Percentiles rank a stretch among this genome's conserved stretches.
Conservation (phyloP, 2,888 invertebrate genomes). For the Lobophora halterata region DNA sequence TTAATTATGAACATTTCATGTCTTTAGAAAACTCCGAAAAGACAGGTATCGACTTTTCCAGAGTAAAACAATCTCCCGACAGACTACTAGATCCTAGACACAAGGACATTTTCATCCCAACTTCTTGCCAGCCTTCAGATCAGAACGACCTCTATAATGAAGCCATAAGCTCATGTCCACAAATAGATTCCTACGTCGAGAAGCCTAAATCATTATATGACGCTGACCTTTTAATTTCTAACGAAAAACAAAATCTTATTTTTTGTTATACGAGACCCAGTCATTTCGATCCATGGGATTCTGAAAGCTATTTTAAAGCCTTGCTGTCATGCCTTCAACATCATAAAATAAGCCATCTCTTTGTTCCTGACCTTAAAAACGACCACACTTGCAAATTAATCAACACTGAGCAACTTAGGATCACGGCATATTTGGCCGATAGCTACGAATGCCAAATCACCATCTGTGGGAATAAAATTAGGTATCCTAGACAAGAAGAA, state of each 20-base stretch:
- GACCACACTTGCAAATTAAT: constrained; percentile 20
- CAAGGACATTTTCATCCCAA: constrained; percentile 36
- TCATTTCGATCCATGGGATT: constrained; percentile 34
- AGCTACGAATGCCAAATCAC: constrained; percentile 32
- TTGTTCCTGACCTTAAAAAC: constrained; percentile 35
- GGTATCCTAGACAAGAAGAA: constrained; percentile 29
- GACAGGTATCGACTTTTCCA: constrained; percentile 21
- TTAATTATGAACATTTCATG: constrained; percentile 37
- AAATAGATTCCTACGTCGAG: constrained; percentile 28
- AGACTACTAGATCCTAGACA: constrained; percentile 32
- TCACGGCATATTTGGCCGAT: constrained; percentile 37
- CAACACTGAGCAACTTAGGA: constrained; percentile 30
- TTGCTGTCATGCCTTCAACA: constrained; percentile 34
- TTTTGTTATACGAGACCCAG: constrained; percentile 30
- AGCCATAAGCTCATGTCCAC: constrained; percentile 32
- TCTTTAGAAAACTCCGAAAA: constrained; percentile 22
- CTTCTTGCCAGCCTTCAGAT: constrained; percentile 29
- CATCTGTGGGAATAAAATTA: constrained; percentile 35
- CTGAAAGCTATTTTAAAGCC: constrained; percentile 41
- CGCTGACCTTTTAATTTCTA: constrained; percentile 29
- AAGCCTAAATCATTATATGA: constrained; percentile 35
- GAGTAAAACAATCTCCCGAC: constrained; percentile 29
- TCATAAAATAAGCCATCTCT: constrained; percentile 25
- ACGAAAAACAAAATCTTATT: constrained; percentile 32
- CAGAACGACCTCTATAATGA: constrained; percentile 32